Evolutionary conservation across 1,140 invertebrate species (phyloP).

Genomic region (Drosophila ercepeae): DNA sequence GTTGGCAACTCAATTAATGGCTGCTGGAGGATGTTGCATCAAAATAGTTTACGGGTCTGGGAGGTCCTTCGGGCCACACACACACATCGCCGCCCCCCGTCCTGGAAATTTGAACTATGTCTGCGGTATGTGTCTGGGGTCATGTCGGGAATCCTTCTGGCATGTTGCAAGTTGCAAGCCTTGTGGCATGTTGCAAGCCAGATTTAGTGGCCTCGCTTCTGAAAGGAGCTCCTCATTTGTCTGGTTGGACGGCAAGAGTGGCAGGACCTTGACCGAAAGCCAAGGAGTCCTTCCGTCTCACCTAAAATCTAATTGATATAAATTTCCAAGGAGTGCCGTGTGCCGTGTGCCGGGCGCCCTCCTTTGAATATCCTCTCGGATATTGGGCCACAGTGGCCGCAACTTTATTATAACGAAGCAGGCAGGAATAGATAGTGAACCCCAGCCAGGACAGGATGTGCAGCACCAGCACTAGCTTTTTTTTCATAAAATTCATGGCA

Average conservation of each 20-base stretch:
- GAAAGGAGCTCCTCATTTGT: neutral
- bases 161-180: slow-evolving; percentile 1
- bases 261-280: neutral
- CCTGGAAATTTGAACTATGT: slow-evolving; percentile 32
- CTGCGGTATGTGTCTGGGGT: slow-evolving; percentile 40
- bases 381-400: slow-evolving; percentile 48
- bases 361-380: slow-evolving; percentile 1
- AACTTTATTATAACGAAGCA: slow-evolving; percentile 47
- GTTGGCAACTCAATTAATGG: slow-evolving; percentile 21
- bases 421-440: neutral
- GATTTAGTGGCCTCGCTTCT: neutral
- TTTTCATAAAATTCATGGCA: slow-evolving; percentile 44
- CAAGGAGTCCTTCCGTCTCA: neutral
- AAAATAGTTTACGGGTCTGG: slow-evolving; percentile 24
- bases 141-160: slow-evolving; percentile 27
- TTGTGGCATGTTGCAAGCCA: neutral
- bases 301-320: slow-evolving; percentile 43
- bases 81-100: neutral
- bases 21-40: slow-evolving; percentile 10
- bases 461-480: slow-evolving; percentile 7
- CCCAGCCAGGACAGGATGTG: neutral
- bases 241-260: neutral
- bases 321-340: slow-evolving; percentile 13
- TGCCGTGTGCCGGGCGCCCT: neutral
- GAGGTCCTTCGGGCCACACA: neutral